A percentile compares a stretch with the other conserved stretches of the same genome.
These are phyloP conservation scores for Crotalus viridis DNA, from an alignment of 2,113 vertebrate genomes.

Conservation along the genomic window DNA sequence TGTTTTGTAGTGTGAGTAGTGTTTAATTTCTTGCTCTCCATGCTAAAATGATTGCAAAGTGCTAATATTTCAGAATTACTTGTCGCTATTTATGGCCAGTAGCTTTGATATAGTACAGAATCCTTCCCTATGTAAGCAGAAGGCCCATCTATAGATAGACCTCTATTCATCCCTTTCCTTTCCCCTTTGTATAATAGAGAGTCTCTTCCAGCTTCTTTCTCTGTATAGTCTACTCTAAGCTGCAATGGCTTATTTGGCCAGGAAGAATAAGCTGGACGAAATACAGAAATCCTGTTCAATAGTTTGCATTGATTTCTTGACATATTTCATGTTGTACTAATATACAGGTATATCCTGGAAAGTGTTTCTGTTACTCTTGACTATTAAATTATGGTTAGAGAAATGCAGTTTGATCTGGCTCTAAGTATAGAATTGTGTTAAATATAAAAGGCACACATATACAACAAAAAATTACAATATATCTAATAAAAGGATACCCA, in stretches of 20 bases:
- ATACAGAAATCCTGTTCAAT: neutral
- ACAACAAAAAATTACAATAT: neutral
- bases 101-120: neutral
- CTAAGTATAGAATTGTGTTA: neutral
- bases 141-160: neutral
- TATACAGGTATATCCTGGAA: neutral
- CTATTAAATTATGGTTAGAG: neutral
- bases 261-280: neutral
- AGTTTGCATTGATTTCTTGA: neutral
- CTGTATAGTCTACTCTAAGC: neutral
- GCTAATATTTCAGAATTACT: neutral
- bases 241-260: neutral
- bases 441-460: neutral
- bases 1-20: neutral
- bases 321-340: neutral
- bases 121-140: neutral
- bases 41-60: neutral
- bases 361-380: neutral
- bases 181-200: neutral
- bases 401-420: neutral
- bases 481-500: neutral
- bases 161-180: neutral
- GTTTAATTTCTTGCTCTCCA: neutral
- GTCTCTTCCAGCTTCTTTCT: neutral
- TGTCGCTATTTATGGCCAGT: neutral